phyloP scores from a whole-genome alignment of 2,797 vertebrate species.

The Lophotriccus pileatus region DNA sequence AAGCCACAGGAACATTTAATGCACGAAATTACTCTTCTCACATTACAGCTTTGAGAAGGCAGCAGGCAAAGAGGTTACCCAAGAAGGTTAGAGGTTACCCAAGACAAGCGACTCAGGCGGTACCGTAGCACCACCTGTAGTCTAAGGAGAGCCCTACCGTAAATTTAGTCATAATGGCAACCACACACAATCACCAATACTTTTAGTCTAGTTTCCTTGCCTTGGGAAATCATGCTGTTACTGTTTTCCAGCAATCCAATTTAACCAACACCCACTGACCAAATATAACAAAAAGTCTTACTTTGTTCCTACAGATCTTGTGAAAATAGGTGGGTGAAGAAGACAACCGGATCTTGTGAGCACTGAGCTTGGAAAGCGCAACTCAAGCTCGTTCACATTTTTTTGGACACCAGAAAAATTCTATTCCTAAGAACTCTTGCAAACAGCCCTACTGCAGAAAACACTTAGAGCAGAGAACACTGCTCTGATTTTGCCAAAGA shows the following conservation, averaged over 20 bases:
- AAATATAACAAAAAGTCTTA: background rate
- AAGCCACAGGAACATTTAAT: background rate
- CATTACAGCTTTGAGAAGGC: background rate
- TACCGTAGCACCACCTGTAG: background rate
- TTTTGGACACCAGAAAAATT: background rate
- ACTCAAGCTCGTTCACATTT: background rate
- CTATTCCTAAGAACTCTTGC: background rate
- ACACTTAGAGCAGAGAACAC: background rate
- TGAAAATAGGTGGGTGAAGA: background rate
- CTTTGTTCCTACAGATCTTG: background rate
- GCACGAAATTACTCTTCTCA: background rate
- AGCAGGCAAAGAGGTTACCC: background rate
- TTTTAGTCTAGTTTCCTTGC: background rate
- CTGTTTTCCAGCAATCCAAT: background rate
- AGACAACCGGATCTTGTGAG: background rate
- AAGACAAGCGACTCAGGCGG: background rate
- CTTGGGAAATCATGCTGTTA: background rate
- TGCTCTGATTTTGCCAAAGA: conserved; percentile 2
- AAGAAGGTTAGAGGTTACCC: background rate
- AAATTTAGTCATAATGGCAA: background rate
- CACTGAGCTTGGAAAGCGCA: background rate
- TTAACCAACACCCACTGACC: background rate
- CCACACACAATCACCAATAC: background rate
- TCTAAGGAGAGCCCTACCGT: background rate
- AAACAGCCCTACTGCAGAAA: background rate